These are phyloP conservation scores for Lithobates pipiens DNA, from an alignment of 2,797 vertebrate genomes.

Conservation along the genomic window DNA sequence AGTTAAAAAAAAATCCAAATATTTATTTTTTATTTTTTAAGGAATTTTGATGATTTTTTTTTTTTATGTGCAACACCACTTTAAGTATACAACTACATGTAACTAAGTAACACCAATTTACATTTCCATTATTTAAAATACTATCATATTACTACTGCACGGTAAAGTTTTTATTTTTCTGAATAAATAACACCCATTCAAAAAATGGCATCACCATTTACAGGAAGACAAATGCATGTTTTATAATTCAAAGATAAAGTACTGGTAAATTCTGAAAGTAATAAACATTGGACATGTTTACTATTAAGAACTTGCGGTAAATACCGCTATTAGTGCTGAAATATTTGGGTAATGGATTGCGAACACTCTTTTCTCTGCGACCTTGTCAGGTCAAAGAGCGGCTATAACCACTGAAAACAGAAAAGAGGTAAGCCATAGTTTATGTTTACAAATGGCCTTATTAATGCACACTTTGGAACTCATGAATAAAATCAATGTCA, in stretches of 20 bases:
- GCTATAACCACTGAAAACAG: constrained; percentile 55
- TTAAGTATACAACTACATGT: no score
- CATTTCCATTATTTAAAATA: neutral
- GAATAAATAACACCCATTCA: neutral
- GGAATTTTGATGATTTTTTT: no score
- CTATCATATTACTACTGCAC: neutral
- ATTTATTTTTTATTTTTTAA: no score
- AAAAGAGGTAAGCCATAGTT: constrained; percentile 51
- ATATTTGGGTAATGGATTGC: constrained; percentile 52
- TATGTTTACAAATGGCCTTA: constrained; percentile 63
- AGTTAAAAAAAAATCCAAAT: no score
- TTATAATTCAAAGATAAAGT: constrained; percentile 11
- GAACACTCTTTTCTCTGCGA: constrained; percentile 43
- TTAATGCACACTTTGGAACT: constrained; percentile 61
- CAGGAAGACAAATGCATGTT: neutral
- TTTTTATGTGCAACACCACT: no score
- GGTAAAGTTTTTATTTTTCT: neutral
- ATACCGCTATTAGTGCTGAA: constrained; percentile 46
- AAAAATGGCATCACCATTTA: neutral
- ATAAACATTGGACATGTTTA: constrained; percentile 43
- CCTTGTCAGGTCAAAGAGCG: constrained; percentile 53
- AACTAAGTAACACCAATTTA: neutral
- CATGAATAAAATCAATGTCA: constrained; percentile 63
- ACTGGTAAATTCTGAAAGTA: constrained; percentile 7
- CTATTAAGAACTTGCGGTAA: constrained; percentile 38